Evolutionary conservation across 1,140 invertebrate genomes (phyloP).

Genomic region (Mizuhopecten yessoensis): DNA sequence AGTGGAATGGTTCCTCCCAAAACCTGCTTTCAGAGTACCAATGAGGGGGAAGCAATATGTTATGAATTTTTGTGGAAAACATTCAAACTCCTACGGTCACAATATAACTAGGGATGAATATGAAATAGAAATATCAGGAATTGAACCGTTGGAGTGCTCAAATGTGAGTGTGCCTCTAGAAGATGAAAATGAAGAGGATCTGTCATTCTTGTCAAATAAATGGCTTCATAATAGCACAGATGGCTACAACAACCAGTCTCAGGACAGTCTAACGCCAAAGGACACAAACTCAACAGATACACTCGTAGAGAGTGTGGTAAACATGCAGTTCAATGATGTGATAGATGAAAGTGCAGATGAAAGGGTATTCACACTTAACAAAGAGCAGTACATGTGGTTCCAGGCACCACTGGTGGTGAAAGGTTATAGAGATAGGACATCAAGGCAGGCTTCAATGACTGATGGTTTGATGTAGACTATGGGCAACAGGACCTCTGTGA

Average conservation of each 20-base stretch:
- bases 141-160: constrained; percentile 70
- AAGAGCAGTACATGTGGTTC: constrained; percentile 1
- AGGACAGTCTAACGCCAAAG: background rate
- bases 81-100: constrained; percentile 48
- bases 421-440: background rate
- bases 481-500: too few species aligned
- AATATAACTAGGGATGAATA: constrained; percentile 68
- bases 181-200: background rate
- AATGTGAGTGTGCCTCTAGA: constrained; percentile 24
- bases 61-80: constrained; percentile 66
- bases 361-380: background rate
- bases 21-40: constrained; percentile 69
- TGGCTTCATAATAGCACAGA: constrained; percentile 8
- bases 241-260: background rate
- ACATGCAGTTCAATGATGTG: constrained; percentile 10
- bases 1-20: constrained; percentile 72
- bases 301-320: background rate
- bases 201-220: constrained; percentile 33
- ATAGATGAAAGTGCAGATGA: background rate
- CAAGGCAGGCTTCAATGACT: constrained; percentile 36
- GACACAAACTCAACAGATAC: background rate
- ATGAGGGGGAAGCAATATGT: constrained; percentile 63
- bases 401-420: constrained; percentile 30
- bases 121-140: constrained; percentile 74
- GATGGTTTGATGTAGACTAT: background rate